Evolutionary conservation across 2,113 vertebrate species (phyloP), one percentile per base, ranked within the genome.

Genomic region (Nothoprocta pentlandii): DNA sequence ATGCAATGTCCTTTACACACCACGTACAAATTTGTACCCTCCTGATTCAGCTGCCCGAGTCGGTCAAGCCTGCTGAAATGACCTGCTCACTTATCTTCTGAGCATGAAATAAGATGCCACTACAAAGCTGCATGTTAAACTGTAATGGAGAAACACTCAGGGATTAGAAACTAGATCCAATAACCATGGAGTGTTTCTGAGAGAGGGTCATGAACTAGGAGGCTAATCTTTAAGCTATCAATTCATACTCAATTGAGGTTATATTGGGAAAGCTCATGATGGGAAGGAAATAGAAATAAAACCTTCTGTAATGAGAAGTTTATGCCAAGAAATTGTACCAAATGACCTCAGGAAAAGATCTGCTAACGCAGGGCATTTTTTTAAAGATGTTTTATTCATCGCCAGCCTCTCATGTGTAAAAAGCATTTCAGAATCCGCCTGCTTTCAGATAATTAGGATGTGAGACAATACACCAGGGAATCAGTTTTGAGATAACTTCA

Each of bases 81-180:
- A 93, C 74, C 70, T 58, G 70, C 47, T 63, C 81, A 69, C 91
- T 90, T 77, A 90, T 54, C 89, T 83, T 39, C 67, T 41, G 71
- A 73, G 39, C 12, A 59, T 90, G 91, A 89, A 96, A 96, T 73
- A 78, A 59, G 42, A 96, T 54, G 42, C 59, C 64, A 78, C 90
- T 87, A 85, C 87, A 95, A 96, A 95, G 89, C 63, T 28, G 39
- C 23, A 34, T 41, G 80, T 80, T 96, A 88, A 94, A 91, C 26
- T 39, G 76, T 51, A 97, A 97, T 75, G 56, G 79, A 96, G 93
- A 96, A 90, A 95, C 85, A 81, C 76, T 81, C 73, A 76, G 95
- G 92, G 79, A 83, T 58, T 15, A 80, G 64, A 84, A 94, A 95
- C 7, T 62, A 91, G 81, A 92, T 68, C 89, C 76, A 87, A 91